Evolutionary conservation across 2,797 vertebrate genomes (phyloP).

Genomic region (Coccyzus lansbergi): DNA sequence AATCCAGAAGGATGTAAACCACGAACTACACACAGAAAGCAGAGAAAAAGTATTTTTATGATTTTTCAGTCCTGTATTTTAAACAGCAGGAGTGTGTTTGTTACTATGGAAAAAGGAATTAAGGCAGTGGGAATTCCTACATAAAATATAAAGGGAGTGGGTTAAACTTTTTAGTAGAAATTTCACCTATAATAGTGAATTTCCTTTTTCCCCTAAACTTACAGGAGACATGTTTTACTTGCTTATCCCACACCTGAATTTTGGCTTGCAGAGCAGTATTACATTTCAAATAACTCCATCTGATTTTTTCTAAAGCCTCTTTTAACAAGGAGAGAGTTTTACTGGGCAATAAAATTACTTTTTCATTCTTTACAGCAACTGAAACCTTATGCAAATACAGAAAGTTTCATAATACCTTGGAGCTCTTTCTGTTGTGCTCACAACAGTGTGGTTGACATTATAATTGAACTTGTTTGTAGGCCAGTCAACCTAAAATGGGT

Average conservation of each 20-base stretch:
- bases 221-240: background rate
- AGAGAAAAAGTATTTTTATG: background rate
- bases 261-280: background rate
- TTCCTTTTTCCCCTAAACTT: background rate
- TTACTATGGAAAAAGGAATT: background rate
- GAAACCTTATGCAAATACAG: conserved; percentile 15
- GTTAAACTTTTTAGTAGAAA: background rate
- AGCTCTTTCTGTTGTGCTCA: background rate
- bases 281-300: background rate
- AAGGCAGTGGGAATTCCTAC: background rate
- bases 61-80: background rate
- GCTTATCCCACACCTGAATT: background rate
- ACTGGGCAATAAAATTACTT: background rate
- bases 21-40: background rate
- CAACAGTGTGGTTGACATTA: background rate
- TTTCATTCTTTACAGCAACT: background rate
- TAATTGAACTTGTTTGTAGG: background rate
- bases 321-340: conserved; percentile 7
- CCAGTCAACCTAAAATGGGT: background rate
- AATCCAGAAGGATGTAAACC: background rate
- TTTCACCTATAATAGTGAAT: background rate
- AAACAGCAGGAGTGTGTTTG: background rate
- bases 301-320: conserved; percentile 7
- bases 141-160: background rate
- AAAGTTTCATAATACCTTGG: background rate